Percentiles rank a stretch among this genome's conserved stretches.
Conservation (phyloP, 2,113 vertebrate genomes). For the Paratilapia polleni region DNA sequence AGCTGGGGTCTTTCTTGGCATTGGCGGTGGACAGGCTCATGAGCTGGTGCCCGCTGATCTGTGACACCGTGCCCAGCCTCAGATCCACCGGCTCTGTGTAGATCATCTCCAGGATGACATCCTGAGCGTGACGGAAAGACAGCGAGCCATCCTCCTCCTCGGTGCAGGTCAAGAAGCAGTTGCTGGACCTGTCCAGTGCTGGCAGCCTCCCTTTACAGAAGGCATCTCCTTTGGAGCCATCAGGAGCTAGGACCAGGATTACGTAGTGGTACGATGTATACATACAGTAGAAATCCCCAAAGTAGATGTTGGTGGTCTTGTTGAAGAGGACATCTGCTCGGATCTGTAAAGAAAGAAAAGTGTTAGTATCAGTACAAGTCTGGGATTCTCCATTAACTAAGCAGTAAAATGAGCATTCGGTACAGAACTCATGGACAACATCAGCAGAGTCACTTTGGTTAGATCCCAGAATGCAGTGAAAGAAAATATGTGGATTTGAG, state of each 20-base stretch:
- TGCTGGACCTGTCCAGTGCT: conserved; percentile 87
- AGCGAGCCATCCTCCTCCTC: conserved; percentile 81
- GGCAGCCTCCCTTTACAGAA: conserved; percentile 94
- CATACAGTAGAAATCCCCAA: conserved; percentile 99
- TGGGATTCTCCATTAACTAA: too few species aligned
- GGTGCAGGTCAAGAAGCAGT: conserved; percentile 89
- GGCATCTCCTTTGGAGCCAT: conserved; percentile 88
- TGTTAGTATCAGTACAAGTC: too few species aligned
- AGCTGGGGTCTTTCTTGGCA: conserved; percentile 98
- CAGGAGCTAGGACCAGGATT: conserved; percentile 90
- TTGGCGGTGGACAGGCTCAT: conserved; percentile 95
- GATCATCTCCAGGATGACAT: conserved; percentile 96
- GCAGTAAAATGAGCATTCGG: too few species aligned
- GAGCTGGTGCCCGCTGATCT: conserved; percentile 94
- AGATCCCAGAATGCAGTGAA: too few species aligned
- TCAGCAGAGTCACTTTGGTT: too few species aligned
- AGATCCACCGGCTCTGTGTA: conserved; percentile 94
- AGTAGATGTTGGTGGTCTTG: conserved; percentile 93
- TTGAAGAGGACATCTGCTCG: conserved; percentile 90
- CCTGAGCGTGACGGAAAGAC: conserved; percentile 92
- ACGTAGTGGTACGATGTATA: conserved; percentile 98
- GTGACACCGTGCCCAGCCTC: conserved; percentile 85
- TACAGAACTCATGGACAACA: too few species aligned
- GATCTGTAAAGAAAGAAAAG: conserved; percentile 25
- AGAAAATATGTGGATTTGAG: too few species aligned